A percentile compares a stretch with the other conserved stretches of the same genome.
Evolutionary conservation across 2,113 vertebrate species (phyloP).

Genomic region (Eulemur macaco): DNA sequence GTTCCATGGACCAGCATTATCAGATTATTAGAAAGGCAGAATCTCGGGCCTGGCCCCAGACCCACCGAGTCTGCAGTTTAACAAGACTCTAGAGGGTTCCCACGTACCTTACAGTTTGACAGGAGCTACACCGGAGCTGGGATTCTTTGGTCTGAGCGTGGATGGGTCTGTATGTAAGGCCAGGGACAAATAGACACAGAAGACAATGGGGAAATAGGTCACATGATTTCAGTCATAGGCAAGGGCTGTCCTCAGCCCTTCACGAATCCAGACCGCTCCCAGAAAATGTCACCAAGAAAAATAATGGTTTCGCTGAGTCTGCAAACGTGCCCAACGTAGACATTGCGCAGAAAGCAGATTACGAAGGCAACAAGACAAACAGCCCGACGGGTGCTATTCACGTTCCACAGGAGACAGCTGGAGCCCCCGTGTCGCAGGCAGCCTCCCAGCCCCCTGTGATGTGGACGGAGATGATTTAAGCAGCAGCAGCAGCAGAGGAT

Average conservation of each 20-base stretch:
- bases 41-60: not conserved
- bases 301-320: not conserved
- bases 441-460: not conserved
- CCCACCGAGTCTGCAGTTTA: not conserved
- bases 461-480: not conserved
- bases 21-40: not conserved
- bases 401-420: not conserved
- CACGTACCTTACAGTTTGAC: not conserved
- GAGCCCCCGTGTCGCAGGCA: not conserved
- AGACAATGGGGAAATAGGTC: not conserved
- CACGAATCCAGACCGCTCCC: not conserved
- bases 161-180: not conserved
- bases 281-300: constrained; percentile 37
- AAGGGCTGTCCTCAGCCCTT: not conserved
- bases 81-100: not conserved
- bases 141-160: not conserved
- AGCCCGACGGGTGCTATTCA: not conserved
- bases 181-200: not conserved
- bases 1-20: not conserved
- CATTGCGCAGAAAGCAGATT: not conserved
- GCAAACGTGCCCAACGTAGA: not conserved
- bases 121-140: not conserved
- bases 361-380: not conserved
- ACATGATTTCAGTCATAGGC: not conserved
- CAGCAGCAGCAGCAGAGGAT: not conserved